phyloP scores from a whole-genome alignment of 2,113 vertebrate genomes.

The Cranoglanis bouderius region DNA sequence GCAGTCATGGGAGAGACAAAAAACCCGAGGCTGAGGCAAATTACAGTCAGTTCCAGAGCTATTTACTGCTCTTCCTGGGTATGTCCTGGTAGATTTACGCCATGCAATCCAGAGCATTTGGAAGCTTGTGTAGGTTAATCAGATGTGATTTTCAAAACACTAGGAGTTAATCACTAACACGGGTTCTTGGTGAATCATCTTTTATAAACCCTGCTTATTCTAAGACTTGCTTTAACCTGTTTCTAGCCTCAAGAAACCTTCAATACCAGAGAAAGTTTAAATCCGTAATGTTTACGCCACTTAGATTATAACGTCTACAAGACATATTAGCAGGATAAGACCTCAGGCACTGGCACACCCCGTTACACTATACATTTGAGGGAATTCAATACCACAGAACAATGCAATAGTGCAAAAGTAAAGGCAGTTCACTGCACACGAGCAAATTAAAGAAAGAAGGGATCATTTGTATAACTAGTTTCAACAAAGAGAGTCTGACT shows the following conservation, averaged over 20 bases:
- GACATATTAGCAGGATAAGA: slow-evolving; percentile 14
- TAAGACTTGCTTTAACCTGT: not conserved
- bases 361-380: not conserved
- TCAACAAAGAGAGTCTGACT: not conserved
- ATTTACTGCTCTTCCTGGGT: slow-evolving; percentile 43
- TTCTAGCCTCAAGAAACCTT: slow-evolving; percentile 1
- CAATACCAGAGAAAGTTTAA: not conserved
- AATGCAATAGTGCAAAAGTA: not conserved
- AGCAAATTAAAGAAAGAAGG: not conserved
- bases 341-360: not conserved
- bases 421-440: not conserved
- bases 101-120: not conserved
- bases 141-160: not conserved
- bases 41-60: slow-evolving; percentile 24
- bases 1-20: slow-evolving; percentile 27
- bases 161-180: not conserved
- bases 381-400: not conserved
- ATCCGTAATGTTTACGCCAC: not conserved
- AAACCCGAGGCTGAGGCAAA: slow-evolving; percentile 26
- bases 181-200: not conserved
- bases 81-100: not conserved
- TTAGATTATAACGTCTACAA: not conserved
- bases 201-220: not conserved
- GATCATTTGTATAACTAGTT: too few relatives aligned
- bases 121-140: not conserved